Evolutionary conservation across 1,140 invertebrate genomes (phyloP).

Genomic region (Parapsyche elsis): DNA sequence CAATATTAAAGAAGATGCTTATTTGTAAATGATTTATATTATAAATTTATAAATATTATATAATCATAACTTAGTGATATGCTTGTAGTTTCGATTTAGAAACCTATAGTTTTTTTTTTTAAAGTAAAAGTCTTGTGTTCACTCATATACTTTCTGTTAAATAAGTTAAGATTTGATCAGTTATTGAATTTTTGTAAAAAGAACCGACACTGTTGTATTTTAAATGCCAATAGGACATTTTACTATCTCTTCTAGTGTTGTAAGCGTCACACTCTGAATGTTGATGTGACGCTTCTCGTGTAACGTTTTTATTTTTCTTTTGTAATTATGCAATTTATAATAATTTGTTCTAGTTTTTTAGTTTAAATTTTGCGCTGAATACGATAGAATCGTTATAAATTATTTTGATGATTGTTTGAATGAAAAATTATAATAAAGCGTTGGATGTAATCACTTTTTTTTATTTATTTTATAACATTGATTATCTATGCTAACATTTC

Average conservation of each 20-base stretch:
- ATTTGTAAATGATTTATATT: conserved; percentile 23
- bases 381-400: conserved; percentile 68
- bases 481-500: too few relatives aligned
- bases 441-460: conserved; percentile 65
- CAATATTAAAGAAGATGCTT: conserved; percentile 56
- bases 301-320: conserved; percentile 49
- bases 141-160: conserved; percentile 50
- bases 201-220: conserved; percentile 22
- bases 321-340: conserved; percentile 55
- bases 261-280: conserved; percentile 4
- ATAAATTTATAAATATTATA: conserved; percentile 44
- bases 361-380: conserved; percentile 53
- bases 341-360: conserved; percentile 54
- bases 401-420: conserved; percentile 71
- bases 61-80: conserved; percentile 29
- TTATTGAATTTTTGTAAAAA: conserved; percentile 35
- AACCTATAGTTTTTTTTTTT: conserved; percentile 45
- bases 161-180: conserved; percentile 53
- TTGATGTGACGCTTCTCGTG: conserved; percentile 13
- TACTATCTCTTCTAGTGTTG: conserved; percentile 28
- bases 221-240: conserved; percentile 24
- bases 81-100: conserved; percentile 50
- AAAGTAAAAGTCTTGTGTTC: conserved; percentile 50
- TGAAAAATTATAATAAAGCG: conserved; percentile 67
- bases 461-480: conserved; percentile 50